Base-by-base conservation (phyloP, 2,888 invertebrate species). In the Thecocarcelia acutangulata region DNA sequence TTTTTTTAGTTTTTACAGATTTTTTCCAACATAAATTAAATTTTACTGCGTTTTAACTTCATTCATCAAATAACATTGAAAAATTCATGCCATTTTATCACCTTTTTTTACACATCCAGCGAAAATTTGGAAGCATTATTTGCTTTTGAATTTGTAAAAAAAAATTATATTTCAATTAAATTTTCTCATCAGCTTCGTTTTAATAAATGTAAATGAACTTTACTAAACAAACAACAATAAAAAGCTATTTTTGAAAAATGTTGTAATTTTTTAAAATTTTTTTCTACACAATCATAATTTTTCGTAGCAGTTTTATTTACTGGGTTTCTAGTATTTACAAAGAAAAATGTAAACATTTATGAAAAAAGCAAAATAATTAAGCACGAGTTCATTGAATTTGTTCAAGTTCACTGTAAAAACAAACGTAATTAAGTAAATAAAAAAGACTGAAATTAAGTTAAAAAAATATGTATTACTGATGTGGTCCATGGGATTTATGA, bases 361-460 rank as follows among this genome's bases (percentile, higher is more conserved):
- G n/a, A 44, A 46, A 33, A 59, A 68, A 52, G 33, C 66, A 24
- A 44, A 68, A 68, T 28, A 21, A 46, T 40, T 37, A 13, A 33
- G 52, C 8, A 44, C 13, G 59, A 73, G 78, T 66, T 79, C 59
- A 73, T 28, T 79, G 72, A 52, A 68, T 79, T 73, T 15, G 33
- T 12, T 59, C 66, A 73, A 79, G 78, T 54, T 59, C 72, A 59
- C 19, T 17, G 37, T 42, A 44, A 63, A 17, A 50, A 42, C 17
- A 50, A 28, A 58, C 33, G 33, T 33, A 8, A 33, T n/a, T 13
- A 21, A 21, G n/a, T 37, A 40, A 21, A 24, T 21, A 3, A 52
- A 13, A 21, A 15, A 69, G 33, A 9, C 33, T 33, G 5, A 33
- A 33, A 33, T 33, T 5, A 33, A 33, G 28, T 28, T 4, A 28